phyloP scores from a whole-genome alignment of 53 echinoderm and acorn worm genomes.

The Paracentrotus lividus region DNA sequence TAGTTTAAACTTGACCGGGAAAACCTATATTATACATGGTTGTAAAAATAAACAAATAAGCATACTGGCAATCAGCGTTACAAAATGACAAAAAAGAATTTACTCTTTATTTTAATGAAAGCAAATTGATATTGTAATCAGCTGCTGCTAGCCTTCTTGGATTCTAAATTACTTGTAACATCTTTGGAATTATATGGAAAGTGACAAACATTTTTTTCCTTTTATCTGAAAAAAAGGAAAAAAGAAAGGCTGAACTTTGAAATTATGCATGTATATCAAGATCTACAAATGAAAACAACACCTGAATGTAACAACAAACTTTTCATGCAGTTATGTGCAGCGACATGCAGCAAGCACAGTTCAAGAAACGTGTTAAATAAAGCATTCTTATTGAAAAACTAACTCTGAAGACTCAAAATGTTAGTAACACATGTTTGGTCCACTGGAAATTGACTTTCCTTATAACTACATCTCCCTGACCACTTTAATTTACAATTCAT shows the following conservation, averaged over 20 bases:
- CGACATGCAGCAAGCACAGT: background rate
- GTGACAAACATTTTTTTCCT: background rate
- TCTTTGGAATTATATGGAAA: background rate
- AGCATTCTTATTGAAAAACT: background rate
- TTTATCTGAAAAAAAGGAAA: background rate
- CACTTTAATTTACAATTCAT: background rate
- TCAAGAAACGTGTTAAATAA: background rate
- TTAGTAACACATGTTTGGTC: conserved; percentile 12
- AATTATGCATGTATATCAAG: no score
- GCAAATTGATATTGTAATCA: no score
- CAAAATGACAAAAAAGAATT: no score
- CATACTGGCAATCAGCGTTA: no score
- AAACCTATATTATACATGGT: no score
- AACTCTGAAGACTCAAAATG: no score
- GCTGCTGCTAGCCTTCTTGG: no score
- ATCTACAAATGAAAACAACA: no score
- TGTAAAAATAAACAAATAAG: no score
- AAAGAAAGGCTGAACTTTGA: background rate
- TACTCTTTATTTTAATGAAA: no score
- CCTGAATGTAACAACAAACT: no score
- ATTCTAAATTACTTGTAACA: background rate
- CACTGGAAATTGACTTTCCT: conserved; percentile 16
- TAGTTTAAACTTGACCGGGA: no score
- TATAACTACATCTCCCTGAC: background rate
- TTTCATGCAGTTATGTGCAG: background rate